Conservation (phyloP, 2,888 invertebrate species). For the Branchellion lobata region DNA sequence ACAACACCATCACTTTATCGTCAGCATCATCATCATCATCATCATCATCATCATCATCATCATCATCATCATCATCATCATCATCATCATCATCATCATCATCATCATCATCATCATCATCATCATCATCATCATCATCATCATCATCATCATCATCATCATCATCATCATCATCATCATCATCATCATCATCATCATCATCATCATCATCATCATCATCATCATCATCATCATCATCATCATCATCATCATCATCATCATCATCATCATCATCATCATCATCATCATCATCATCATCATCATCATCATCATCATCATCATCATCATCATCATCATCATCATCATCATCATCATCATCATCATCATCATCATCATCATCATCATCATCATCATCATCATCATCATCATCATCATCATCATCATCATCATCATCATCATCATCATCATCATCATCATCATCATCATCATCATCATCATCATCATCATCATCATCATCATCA, state of each 20-base stretch:
- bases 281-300: constrained; percentile 40
- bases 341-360: constrained; percentile 41
- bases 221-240: background rate
- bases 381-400: constrained; percentile 11
- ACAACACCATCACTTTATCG: background rate
- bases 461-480: constrained; percentile 39
- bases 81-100: background rate
- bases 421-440: constrained; percentile 40
- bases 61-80: constrained; percentile 28
- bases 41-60: background rate
- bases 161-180: constrained; percentile 27
- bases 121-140: background rate
- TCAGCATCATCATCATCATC: background rate
- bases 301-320: constrained; percentile 44
- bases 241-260: constrained; percentile 29
- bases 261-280: constrained; percentile 30
- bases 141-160: constrained; percentile 6
- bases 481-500: constrained; percentile 11
- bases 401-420: constrained; percentile 15
- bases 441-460: constrained; percentile 38
- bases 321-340: constrained; percentile 44
- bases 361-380: constrained; percentile 43
- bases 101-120: constrained; percentile 10
- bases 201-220: constrained; percentile 25
- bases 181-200: constrained; percentile 23